Base-by-base conservation (phyloP, 1,140 invertebrate genomes). In the Gonatopus flavifemur region DNA sequence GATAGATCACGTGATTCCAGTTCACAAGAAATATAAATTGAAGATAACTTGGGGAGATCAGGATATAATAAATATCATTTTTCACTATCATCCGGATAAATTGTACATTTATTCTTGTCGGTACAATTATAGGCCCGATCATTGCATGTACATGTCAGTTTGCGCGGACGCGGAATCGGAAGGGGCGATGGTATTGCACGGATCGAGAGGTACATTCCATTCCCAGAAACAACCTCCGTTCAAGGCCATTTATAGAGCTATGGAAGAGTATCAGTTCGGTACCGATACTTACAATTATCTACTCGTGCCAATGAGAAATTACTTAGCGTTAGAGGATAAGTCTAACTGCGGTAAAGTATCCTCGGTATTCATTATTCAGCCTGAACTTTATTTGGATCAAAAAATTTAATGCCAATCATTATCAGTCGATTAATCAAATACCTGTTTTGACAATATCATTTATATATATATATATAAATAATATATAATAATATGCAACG, bases 1-100 rank as follows among this genome's bases (percentile, higher is more conserved):
- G 93, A 85, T 86, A 30, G 81, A 88, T 49, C 89, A 93, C 72
- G 83, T 97, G 3, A 81, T 88, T 39, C 86, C 90, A 9, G 90
- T 95, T 58, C 90, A 92, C 73, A 84, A 90, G 57, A 86, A 91
- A 68, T 97, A 92, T 76, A 89, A 86, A 59, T 66, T 89, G 7
- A 88, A 92, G 65, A 93, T 97, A 36, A 93, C 91, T 3, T 97
- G 92, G 91, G 95, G 94, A n/a, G 94, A 98, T 79, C 95, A 98
- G 77, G 94, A 97, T 80, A 93, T 98, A 49, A 93, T 98, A 54
- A 98, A 98, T 71, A 94, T 97, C 55, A 89, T 96, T 61, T 96
- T 97, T 72, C 89, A 94, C 76, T 91, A 88, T 76, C 87, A 95
- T 82, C 87, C 91, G 81, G 90, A 90, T 47, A 88, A 90, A 62